Evolutionary conservation across 2,797 vertebrate genomes (phyloP).

Genomic region (Pipistrellus pygmaeus): DNA sequence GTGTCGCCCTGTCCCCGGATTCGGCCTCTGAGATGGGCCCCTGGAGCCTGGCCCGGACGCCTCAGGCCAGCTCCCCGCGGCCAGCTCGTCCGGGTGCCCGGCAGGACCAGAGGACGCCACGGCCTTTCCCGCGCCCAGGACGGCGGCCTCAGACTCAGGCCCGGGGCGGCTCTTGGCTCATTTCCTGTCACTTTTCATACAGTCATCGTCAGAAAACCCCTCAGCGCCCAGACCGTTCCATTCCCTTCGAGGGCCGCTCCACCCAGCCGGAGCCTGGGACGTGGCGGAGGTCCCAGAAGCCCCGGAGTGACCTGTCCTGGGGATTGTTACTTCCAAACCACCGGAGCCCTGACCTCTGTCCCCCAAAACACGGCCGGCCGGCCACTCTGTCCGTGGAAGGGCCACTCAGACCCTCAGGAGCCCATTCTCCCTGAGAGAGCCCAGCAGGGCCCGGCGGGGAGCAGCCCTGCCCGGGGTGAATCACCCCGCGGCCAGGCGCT

Average conservation of each 20-base stretch:
- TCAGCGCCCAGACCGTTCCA: conserved; percentile 25
- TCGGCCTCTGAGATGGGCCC: rapidly evolving
- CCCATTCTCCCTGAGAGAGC: not conserved
- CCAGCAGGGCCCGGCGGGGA: rapidly evolving
- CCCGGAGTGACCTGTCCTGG: not conserved
- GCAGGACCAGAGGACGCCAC: rapidly evolving
- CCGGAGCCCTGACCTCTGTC: rapidly evolving
- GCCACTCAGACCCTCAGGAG: not conserved
- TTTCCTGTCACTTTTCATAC: conserved; percentile 63
- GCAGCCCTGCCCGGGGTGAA: rapidly evolving
- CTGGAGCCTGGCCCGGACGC: too few relatives aligned
- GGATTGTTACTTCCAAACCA: conserved; percentile 23
- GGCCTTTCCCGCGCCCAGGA: not conserved
- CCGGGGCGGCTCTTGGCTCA: conserved; percentile 2
- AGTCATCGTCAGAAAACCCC: conserved; percentile 71
- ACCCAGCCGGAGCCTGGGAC: rapidly evolving
- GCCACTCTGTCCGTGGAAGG: not conserved
- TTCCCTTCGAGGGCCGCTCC: not conserved
- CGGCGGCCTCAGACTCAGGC: not conserved
- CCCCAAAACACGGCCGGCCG: too few relatives aligned
- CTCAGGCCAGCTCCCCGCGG: rapidly evolving
- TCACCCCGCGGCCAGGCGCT: too few relatives aligned
- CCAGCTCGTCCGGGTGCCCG: too few relatives aligned
- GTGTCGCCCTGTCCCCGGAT: rapidly evolving
- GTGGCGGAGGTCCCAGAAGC: not conserved